Percentiles rank a stretch among this genome's conserved stretches.
These are phyloP conservation scores for Lochmaea crataegi DNA, from an alignment of 2,888 invertebrate species.

Conservation along the genomic window DNA sequence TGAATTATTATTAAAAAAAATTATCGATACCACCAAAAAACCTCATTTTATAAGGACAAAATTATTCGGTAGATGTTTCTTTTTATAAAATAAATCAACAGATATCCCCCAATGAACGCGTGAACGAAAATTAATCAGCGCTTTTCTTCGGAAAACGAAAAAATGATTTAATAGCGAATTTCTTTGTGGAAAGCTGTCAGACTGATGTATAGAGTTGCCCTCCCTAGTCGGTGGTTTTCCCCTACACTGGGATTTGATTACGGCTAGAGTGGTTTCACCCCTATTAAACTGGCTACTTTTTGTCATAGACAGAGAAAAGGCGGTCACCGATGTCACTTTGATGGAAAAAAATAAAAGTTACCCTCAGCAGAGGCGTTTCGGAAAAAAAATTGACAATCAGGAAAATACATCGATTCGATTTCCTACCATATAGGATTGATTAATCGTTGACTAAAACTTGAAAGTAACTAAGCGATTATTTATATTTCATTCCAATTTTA, in stretches of 20 bases:
- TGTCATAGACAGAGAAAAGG: constrained; percentile 70
- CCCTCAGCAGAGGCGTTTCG: constrained; percentile 39
- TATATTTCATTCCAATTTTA: too few relatives aligned
- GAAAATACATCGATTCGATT: neutral
- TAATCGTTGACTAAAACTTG: too few relatives aligned
- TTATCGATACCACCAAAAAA: too few relatives aligned
- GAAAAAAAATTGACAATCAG: constrained; percentile 19
- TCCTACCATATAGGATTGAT: neutral
- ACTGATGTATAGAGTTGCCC: constrained; percentile 57
- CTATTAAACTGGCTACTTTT: constrained; percentile 66
- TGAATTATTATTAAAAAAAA: too few relatives aligned
- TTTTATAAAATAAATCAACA: constrained; percentile 13
- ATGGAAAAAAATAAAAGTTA: constrained; percentile 62
- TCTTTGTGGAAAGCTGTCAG: constrained; percentile 61
- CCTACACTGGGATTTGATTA: constrained; percentile 63
- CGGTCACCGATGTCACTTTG: constrained; percentile 66
- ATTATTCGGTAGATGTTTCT: neutral
- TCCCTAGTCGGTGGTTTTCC: constrained; percentile 49
- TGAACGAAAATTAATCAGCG: constrained; percentile 33
- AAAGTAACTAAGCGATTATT: too few relatives aligned
- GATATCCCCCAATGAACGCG: constrained; percentile 2
- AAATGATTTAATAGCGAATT: constrained; percentile 52
- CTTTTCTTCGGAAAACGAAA: constrained; percentile 27
- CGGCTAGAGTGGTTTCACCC: constrained; percentile 67
- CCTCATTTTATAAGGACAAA: neutral